Evolutionary conservation across 2,888 invertebrate species (phyloP).

Genomic region (Leptinotarsa peninsularis): DNA sequence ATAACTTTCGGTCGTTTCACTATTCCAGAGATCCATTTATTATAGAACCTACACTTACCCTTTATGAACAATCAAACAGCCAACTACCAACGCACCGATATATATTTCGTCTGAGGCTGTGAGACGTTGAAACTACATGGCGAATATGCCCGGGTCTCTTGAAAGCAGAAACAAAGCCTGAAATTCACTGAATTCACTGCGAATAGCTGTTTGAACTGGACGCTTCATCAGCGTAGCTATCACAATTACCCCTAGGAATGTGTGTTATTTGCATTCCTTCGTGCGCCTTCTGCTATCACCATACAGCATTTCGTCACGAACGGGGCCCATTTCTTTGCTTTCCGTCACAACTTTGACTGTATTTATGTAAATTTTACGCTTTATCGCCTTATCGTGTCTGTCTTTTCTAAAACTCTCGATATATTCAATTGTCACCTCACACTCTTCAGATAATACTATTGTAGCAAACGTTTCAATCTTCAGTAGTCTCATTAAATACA

Average conservation of each 20-base stretch:
- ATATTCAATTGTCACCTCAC: no score
- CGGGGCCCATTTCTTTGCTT: constrained; percentile 37
- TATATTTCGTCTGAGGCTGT: not conserved
- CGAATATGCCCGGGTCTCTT: no score
- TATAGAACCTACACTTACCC: no score
- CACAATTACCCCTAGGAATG: constrained; percentile 63
- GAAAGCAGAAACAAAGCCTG: constrained; percentile 39
- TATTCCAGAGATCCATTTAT: no score
- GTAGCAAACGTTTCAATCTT: no score
- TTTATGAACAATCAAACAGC: not conserved
- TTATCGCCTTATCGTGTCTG: not conserved
- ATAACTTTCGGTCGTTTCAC: no score
- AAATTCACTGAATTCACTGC: constrained; percentile 59
- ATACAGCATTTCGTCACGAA: constrained; percentile 41
- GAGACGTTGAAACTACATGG: no score
- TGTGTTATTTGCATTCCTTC: constrained; percentile 59
- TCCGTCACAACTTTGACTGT: constrained; percentile 6
- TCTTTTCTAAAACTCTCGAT: no score
- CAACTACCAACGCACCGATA: not conserved
- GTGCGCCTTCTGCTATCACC: constrained; percentile 45
- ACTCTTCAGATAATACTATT: no score
- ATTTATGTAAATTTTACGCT: constrained; percentile 1
- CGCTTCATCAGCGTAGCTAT: constrained; percentile 66
- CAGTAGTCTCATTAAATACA: no score
- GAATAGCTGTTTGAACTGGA: constrained; percentile 61